Percentiles rank a stretch among this genome's conserved stretches.
Evolutionary conservation across 1,140 invertebrate species (phyloP).

Genomic region (Drosophila lowei): DNA sequence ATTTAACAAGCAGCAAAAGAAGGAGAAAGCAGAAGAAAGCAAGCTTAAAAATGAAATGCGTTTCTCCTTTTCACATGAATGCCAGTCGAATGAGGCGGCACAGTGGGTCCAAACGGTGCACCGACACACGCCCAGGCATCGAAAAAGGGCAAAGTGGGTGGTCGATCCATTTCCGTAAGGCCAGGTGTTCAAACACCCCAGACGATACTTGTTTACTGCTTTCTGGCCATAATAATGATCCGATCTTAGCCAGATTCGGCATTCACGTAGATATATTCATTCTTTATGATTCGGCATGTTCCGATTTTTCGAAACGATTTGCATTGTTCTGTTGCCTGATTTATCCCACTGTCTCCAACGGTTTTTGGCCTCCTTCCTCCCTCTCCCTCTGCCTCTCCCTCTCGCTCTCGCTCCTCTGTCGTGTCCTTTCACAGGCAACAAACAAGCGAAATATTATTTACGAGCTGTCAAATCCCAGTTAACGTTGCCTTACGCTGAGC

Average conservation of each 20-base stretch:
- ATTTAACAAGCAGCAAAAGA: slow-evolving; percentile 62
- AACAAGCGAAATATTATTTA: slow-evolving; percentile 82
- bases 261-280: not conserved
- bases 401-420: not conserved
- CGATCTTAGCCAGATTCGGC: no score
- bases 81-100: slow-evolving; percentile 18
- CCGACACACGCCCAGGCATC: no score
- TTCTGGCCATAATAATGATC: not conserved
- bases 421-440: slow-evolving; percentile 50
- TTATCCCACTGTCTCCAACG: slow-evolving; percentile 42
- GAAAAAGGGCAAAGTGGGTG: no score
- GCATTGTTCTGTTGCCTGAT: not conserved
- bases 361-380: not conserved
- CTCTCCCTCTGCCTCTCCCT: not conserved
- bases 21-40: slow-evolving; percentile 8
- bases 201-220: no score
- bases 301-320: no score
- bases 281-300: not conserved
- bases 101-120: slow-evolving; percentile 16
- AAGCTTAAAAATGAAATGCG: slow-evolving; percentile 77
- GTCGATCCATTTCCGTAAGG: no score
- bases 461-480: slow-evolving; percentile 83
- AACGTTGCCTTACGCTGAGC: slow-evolving; percentile 71
- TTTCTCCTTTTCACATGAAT: slow-evolving; percentile 62
- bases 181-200: not conserved